Base-by-base conservation (phyloP, 2,113 vertebrate genomes). In the Lutjanus erythropterus region DNA sequence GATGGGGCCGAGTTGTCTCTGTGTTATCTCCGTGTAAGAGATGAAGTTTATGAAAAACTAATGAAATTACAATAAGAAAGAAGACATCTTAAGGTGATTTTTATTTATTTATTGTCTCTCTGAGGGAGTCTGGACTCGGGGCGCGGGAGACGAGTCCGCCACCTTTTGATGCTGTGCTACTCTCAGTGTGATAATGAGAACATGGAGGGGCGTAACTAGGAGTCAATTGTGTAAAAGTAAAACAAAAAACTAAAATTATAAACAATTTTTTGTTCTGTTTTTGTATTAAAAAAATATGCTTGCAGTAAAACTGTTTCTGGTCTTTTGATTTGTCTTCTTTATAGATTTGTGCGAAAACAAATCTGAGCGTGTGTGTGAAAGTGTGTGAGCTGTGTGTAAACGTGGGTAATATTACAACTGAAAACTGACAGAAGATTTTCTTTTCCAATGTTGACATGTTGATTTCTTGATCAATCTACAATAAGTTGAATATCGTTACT, bases 251-350 rank as follows among this genome's bases (percentile, higher is more conserved):
- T 89, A 91, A 94, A 92, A 95, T 93, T 94, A 94, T 94, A 90
- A 95, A 95, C 90, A 64, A 68, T 82, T 92, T 94, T 92, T 94
- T 94, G 90, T 93, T 94, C 95, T 96, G 96, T 92, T 97, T 98
- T 99, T 99, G 96, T 99, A 99, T 98, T 98, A 98, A 99, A 98
- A 99, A 95, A 93, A 96, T 86, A 97, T 98, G 97, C 97, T 99
- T 99, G 97, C 97, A 95, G 96, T 98, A 98, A 97, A 80, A 19
- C 49, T 4, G n/a, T 9, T 11, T 76, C 50, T 65, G 4, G 41
- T 59, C 66, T 29, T 70, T 58, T 53, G 2, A n/a, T 58, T 64
- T 31, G 14, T 23, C 0, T 23, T 31, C 31, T 66, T 37, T 55
- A 4, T 56, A 11, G 1, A 11, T 21, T 0, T 47, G 19, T 80